Conservation (phyloP, 2,888 invertebrate species). For the Thelaira solivaga region DNA sequence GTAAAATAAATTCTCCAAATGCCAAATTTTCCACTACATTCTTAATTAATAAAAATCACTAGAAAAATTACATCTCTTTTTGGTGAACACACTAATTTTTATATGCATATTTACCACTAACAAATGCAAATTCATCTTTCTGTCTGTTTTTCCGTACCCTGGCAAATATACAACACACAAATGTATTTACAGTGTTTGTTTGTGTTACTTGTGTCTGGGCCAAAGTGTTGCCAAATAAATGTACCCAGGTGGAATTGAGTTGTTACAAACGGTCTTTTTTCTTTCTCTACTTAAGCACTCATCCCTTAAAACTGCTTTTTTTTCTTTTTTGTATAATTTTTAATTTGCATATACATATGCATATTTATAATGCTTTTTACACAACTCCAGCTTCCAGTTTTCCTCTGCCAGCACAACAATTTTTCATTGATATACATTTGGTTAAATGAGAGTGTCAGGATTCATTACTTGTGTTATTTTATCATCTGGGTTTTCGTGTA, state of each 20-base stretch:
- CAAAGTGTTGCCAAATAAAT: constrained; percentile 12
- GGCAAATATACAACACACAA: constrained; percentile 23
- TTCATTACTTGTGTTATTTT: constrained; percentile 39
- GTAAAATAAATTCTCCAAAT: too few species aligned
- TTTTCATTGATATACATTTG: constrained; percentile 14
- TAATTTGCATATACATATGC: constrained; percentile 59
- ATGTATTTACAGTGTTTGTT: constrained; percentile 52
- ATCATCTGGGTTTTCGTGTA: constrained; percentile 52
- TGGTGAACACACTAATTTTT: neutral
- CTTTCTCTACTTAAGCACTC: neutral
- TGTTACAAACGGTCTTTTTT: constrained; percentile 34
- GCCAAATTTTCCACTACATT: too few species aligned
- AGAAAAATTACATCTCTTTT: neutral
- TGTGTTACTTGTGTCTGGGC: neutral
- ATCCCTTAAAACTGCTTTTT: neutral
- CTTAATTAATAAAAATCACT: too few species aligned
- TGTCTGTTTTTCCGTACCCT: neutral
- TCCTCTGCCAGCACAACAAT: neutral
- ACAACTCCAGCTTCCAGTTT: neutral
- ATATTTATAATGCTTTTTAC: constrained; percentile 53
- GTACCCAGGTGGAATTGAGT: constrained; percentile 18
- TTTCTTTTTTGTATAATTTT: too few species aligned
- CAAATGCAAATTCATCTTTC: neutral
- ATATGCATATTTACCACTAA: constrained; percentile 9
- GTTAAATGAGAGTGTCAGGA: constrained; percentile 29